phyloP scores from a whole-genome alignment of 2,888 invertebrate genomes.

The Trichopria drosophilae region DNA sequence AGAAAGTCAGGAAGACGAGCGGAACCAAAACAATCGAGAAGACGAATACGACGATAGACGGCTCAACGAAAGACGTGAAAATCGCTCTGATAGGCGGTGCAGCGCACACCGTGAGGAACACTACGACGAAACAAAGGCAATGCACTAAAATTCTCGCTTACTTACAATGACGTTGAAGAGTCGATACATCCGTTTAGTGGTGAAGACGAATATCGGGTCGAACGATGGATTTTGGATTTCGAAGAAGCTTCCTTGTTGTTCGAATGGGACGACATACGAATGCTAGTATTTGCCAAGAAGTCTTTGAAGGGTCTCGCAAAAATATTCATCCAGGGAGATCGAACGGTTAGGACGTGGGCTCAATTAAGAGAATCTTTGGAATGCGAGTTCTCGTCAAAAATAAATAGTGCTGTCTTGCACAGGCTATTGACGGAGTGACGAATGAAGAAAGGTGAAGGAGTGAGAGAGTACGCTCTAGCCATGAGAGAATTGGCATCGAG shows the following conservation, averaged over 20 bases:
- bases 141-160: slow-evolving; percentile 30
- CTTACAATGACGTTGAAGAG: slow-evolving; percentile 41
- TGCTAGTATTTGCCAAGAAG: slow-evolving; percentile 43
- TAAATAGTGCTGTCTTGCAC: slow-evolving; percentile 12
- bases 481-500: too few species aligned
- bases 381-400: slow-evolving; percentile 5
- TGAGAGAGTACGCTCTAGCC: too few species aligned
- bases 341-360: slow-evolving; percentile 32
- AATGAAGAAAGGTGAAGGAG: slow-evolving; percentile 19
- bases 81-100: too few species aligned
- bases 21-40: too few species aligned
- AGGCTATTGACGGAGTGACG: slow-evolving; percentile 2
- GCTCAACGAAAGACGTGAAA: too few species aligned
- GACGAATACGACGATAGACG: too few species aligned
- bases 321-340: slow-evolving; percentile 39
- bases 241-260: slow-evolving; percentile 40
- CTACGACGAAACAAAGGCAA: too few species aligned
- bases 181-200: slow-evolving; percentile 37
- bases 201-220: slow-evolving; percentile 36
- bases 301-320: too few species aligned
- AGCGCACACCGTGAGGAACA: too few species aligned
- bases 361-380: slow-evolving; percentile 1
- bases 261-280: slow-evolving; percentile 41
- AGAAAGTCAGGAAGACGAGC: too few species aligned
- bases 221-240: slow-evolving; percentile 40